Base-by-base conservation (phyloP, 23 tunicate species). In the Styela clava region DNA sequence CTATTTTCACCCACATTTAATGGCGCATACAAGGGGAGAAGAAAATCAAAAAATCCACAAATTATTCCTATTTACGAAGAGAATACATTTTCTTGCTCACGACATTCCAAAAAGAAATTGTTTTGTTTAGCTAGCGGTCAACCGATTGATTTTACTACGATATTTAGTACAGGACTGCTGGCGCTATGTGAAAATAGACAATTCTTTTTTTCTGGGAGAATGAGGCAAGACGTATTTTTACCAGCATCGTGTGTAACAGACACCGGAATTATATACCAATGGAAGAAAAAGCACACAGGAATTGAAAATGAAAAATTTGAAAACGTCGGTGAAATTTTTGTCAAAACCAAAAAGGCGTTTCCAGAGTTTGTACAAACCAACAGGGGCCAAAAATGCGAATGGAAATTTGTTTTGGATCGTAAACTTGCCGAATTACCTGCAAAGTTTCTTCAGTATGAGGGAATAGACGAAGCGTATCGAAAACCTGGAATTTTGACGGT, bases 1-100 rank as follows among this genome's bases (percentile, higher is more conserved):
- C 7, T 71, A 21, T 71, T 71, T 30, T 71, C 77, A n/a, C 77
- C 77, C 27, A 28, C 16, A 21, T 71, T 71, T 35, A 27, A 71
- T 35, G 16, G 32, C 16, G 20, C 77, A 3, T 28, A 19, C 35
- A 29, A 16, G 3, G 77, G 32, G 16, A 33, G 35, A 31, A 34
- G 35, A 12, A 44, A 44, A 12, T 33, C 29, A 7, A 71, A 71
- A 16, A 71, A 16, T 16, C 27, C 16, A 18, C 5, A 18, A 30
- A 26, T 16, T 32, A 5, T 71, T 34, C 35, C 77, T 3, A 71
- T 71, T 30, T 71, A 19, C 29, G 77, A 71, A 5, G 35, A 71
- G 5, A 71, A 71, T 21, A 18, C 16, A 71, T 24, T 24, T 24
- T 71, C 77, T 71, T 30, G 24, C 5, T 30, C 37, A 31, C 32